Percentiles rank a stretch among this genome's conserved stretches.
Evolutionary conservation across 2,797 vertebrate genomes (phyloP).

Genomic region (Apogon hyalosoma): DNA sequence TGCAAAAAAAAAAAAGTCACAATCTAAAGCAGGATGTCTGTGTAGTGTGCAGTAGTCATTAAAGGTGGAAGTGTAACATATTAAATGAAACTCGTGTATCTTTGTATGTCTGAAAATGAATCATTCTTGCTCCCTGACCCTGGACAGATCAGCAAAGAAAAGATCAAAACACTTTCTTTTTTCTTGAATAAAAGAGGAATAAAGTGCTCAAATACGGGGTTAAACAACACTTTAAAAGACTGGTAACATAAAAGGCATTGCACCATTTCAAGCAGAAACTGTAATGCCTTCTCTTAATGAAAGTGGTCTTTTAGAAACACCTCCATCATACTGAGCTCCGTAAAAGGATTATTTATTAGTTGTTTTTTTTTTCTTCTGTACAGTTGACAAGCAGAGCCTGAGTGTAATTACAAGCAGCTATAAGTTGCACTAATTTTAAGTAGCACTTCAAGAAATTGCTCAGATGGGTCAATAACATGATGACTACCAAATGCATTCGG

Average conservation of each 20-base stretch:
- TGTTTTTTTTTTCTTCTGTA: constrained; percentile 35
- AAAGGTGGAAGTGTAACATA: too few relatives aligned
- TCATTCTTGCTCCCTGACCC: too few relatives aligned
- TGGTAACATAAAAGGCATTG: constrained; percentile 2
- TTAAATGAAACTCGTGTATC: too few relatives aligned
- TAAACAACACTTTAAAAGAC: constrained; percentile 12
- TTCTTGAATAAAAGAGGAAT: constrained; percentile 14
- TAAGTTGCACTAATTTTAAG: constrained; percentile 49
- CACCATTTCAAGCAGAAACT: constrained; percentile 13
- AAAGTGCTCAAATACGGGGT: constrained; percentile 5
- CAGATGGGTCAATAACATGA: constrained; percentile 58
- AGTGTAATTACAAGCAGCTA: constrained; percentile 47
- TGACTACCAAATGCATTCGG: constrained; percentile 36
- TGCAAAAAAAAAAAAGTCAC: too few relatives aligned
- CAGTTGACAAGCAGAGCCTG: constrained; percentile 51
- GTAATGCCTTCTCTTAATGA: constrained; percentile 37
- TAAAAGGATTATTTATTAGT: constrained; percentile 36
- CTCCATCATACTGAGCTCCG: constrained; percentile 44
- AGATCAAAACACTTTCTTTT: neutral
- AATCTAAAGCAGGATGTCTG: too few relatives aligned
- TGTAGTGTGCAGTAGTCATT: too few relatives aligned
- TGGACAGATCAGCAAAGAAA: neutral
- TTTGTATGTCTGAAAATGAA: too few relatives aligned
- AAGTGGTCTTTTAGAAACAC: constrained; percentile 50
- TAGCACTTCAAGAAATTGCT: constrained; percentile 66